Evolutionary conservation across 2,113 vertebrate species (phyloP), one percentile per base, ranked within the genome.

Genomic region (Hippocampus comes): DNA sequence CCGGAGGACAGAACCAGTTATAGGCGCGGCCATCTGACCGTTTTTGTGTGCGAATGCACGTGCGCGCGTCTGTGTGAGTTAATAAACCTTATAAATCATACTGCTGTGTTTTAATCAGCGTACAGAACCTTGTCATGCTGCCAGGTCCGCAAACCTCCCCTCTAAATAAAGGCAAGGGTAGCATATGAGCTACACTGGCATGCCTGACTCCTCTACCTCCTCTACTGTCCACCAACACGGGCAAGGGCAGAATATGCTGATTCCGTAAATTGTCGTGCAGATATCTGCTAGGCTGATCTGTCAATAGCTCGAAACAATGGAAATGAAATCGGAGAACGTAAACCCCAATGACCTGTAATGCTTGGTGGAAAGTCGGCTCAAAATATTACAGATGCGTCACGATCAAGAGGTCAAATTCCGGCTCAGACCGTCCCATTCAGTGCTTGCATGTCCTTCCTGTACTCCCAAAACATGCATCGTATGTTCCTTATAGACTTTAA

Each of bases 21-120:
- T 85, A 86, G 86, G 82, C 85, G 67, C 60, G 82, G 71, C 85
- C 89, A 91, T 89, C 87, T 91, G 89, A 90, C 86, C 82, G 72
- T 68, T 76, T 84, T 53, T 76, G 38, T 57, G 46, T 56, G 60
- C 14, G 25, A 30, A 34, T 53, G 27, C 60, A 55, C 59, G 63
- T 53, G 63, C 56, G 59, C 42, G 38, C 21, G 5, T 57, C 23
- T 30, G n/a, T 27, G 25, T 34, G 48, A 4, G 27, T 67, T 66
- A 48, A 66, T 69, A 74, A 67, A 71, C 71, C 66, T 75, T 41
- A 72, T 1, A 81, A 81, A 86, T 74, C 70, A 78, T 71, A 75
- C 75, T 77, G 59, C 67, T 76, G 70, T 48, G 63, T 78, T 87
- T 90, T 85, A 77, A 86, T 87, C 82, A 78, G 68, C 51, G 69